Evolutionary conservation across 1,140 invertebrate genomes (phyloP).

Genomic region (Tenebrio molitor): DNA sequence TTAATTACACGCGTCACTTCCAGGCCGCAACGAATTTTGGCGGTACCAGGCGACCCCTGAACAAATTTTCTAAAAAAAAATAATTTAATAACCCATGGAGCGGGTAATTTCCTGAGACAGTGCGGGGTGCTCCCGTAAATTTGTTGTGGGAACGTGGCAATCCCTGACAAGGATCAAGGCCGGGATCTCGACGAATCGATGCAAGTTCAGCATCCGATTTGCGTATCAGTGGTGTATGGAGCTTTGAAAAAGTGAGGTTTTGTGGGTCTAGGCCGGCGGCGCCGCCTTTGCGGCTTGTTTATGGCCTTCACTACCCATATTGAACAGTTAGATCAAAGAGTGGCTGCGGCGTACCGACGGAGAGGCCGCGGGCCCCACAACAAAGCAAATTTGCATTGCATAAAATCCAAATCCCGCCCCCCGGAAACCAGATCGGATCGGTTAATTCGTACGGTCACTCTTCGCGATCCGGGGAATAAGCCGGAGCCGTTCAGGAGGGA

Average conservation of each 20-base stretch:
- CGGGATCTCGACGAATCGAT: background rate
- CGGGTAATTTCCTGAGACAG: background rate
- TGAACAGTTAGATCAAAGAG: conserved; percentile 32
- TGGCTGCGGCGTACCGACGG: background rate
- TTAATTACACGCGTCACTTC: background rate
- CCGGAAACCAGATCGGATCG: background rate
- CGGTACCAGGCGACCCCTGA: background rate
- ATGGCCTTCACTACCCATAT: conserved; percentile 9
- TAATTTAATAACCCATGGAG: background rate
- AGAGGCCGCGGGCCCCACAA: background rate
- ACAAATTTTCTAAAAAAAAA: too few relatives aligned
- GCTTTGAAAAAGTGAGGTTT: conserved; percentile 23
- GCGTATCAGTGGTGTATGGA: conserved; percentile 8
- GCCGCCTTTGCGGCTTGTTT: conserved; percentile 16
- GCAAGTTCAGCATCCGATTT: conserved; percentile 9
- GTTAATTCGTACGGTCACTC: background rate
- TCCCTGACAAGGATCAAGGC: background rate
- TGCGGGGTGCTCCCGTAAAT: background rate
- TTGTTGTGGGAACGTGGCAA: background rate
- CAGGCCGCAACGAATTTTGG: background rate
- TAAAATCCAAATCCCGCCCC: background rate
- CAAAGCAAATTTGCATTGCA: conserved; percentile 37
- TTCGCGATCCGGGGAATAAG: background rate
- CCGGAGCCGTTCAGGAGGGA: background rate
- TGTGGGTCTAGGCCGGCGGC: conserved; percentile 4